Conservation (phyloP, 2,113 vertebrate species). For the Eolophus roseicapilla region DNA sequence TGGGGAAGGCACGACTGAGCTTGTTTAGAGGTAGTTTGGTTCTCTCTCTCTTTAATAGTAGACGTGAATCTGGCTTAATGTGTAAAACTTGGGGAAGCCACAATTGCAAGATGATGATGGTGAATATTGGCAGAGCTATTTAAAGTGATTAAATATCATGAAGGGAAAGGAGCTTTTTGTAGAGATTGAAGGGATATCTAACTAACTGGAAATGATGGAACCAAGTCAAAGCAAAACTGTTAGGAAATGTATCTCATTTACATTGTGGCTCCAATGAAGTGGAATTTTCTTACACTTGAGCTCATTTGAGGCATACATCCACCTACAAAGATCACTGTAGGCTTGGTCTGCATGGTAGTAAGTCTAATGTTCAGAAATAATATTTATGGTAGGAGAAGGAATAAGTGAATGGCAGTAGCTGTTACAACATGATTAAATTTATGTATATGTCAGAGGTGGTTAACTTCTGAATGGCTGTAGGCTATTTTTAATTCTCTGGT, state of each 20-base stretch:
- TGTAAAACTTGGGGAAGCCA: neutral
- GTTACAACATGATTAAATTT: neutral
- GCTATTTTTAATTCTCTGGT: neutral
- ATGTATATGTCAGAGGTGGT: neutral
- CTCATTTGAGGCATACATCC: neutral
- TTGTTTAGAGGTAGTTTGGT: neutral
- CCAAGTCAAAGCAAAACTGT: neutral
- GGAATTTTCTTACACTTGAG: neutral
- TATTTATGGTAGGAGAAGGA: neutral
- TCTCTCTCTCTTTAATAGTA: neutral
- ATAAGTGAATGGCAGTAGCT: neutral
- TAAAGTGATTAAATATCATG: neutral
- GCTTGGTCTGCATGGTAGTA: neutral
- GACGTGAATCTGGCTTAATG: neutral
- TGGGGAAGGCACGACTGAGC: neutral
- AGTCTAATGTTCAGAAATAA: neutral
- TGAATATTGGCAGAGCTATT: neutral
- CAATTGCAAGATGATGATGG: neutral
- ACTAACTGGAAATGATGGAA: neutral
- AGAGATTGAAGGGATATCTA: neutral
- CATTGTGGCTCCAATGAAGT: neutral
- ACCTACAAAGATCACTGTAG: neutral
- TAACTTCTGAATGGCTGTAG: neutral
- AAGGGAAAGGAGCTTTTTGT: neutral
- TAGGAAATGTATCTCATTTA: neutral